Conservation (phyloP, 1,140 invertebrate species). For the Diploscapter pachys region DNA sequence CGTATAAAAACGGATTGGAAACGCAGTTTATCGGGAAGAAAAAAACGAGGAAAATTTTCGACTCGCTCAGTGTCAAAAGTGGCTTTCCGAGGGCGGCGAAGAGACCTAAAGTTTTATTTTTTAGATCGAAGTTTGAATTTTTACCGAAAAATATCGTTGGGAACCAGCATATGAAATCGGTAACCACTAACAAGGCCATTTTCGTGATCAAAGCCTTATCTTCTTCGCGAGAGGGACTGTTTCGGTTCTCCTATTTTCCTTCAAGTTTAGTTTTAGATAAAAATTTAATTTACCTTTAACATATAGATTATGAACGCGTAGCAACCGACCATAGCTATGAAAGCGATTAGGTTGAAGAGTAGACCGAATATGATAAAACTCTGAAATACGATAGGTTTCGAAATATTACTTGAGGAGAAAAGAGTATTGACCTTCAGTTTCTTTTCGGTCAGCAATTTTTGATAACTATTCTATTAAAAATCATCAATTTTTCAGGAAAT, state of each 20-base stretch:
- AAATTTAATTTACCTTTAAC: slow-evolving; percentile 11
- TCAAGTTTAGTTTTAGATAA: too few relatives aligned
- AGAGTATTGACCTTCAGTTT: too few relatives aligned
- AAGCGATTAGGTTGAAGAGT: slow-evolving; percentile 45
- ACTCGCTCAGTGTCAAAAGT: slow-evolving; percentile 76
- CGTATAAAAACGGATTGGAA: slow-evolving; percentile 85
- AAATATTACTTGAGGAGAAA: not conserved
- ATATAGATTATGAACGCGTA: slow-evolving; percentile 53
- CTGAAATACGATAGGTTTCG: slow-evolving; percentile 24
- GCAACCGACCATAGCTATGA: slow-evolving; percentile 46
- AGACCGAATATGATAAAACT: slow-evolving; percentile 50
- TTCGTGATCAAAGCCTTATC: slow-evolving; percentile 92
- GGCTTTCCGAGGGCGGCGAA: slow-evolving; percentile 72
- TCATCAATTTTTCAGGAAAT: too few relatives aligned
- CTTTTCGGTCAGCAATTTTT: too few relatives aligned
- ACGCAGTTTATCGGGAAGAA: slow-evolving; percentile 87
- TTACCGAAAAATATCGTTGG: slow-evolving; percentile 88
- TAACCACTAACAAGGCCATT: slow-evolving; percentile 94
- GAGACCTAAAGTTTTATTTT: too few relatives aligned
- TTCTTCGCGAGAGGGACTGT: slow-evolving; percentile 60
- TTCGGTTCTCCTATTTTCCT: not conserved
- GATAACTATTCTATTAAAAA: too few relatives aligned
- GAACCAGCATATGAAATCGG: slow-evolving; percentile 91
- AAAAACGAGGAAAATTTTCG: slow-evolving; percentile 82
- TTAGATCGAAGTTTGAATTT: slow-evolving; percentile 60